These are phyloP conservation scores for Cherax quadricarinatus DNA, from an alignment of 1,140 invertebrate species.

Conservation along the genomic window DNA sequence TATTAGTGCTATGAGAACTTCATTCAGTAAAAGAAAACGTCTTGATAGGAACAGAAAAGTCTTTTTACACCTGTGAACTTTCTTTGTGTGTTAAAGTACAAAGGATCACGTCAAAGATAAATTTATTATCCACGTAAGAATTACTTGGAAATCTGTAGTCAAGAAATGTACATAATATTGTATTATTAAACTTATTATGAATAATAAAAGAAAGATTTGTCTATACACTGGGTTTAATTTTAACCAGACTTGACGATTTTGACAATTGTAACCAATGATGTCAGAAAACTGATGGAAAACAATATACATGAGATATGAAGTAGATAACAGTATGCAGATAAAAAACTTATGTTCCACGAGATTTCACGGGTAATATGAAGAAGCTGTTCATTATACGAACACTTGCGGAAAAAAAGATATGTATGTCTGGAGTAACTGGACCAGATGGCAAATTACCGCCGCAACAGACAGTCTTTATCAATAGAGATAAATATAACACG, in stretches of 20 bases:
- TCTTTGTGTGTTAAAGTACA: constrained; percentile 62
- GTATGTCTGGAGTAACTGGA: no score
- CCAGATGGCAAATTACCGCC: no score
- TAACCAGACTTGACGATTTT: constrained; percentile 18
- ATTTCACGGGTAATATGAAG: no score
- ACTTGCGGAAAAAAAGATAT: no score
- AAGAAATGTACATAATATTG: constrained; percentile 68
- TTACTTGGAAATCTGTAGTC: constrained; percentile 67
- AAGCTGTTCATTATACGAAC: no score
- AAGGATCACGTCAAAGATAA: constrained; percentile 56
- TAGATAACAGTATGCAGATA: no score
- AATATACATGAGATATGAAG: neutral
- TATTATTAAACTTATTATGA: constrained; percentile 72
- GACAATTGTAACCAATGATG: neutral
- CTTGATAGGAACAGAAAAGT: constrained; percentile 35
- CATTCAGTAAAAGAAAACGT: constrained; percentile 45
- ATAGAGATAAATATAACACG: no score
- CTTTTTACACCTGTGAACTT: constrained; percentile 47
- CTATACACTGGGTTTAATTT: constrained; percentile 65
- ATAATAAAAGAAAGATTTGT: constrained; percentile 71
- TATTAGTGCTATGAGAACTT: constrained; percentile 35
- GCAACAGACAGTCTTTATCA: no score
- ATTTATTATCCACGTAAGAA: constrained; percentile 57
- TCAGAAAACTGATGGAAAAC: neutral
- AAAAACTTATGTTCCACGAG: no score